Conservation (phyloP, 1,140 invertebrate species). For the Cydia pomonella region DNA sequence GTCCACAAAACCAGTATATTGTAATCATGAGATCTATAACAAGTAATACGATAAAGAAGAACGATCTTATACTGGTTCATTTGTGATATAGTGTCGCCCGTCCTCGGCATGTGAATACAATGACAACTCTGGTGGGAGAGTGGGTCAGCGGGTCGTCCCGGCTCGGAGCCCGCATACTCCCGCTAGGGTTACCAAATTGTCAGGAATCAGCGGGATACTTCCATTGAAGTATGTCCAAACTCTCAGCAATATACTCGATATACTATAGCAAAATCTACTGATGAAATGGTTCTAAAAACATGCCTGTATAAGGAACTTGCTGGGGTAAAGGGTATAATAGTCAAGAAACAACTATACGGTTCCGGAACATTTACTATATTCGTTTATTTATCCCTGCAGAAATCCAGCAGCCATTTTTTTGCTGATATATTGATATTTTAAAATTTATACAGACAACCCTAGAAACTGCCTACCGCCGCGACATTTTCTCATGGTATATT, state of each 20-base stretch:
- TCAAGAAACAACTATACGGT: too few species aligned
- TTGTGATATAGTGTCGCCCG: background rate
- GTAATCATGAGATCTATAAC: background rate
- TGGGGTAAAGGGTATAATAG: too few species aligned
- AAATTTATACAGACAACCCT: too few species aligned
- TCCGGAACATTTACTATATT: too few species aligned
- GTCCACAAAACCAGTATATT: background rate
- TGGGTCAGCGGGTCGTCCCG: conserved; percentile 68
- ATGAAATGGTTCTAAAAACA: too few species aligned
- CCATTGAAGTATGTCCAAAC: too few species aligned
- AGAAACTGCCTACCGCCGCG: background rate
- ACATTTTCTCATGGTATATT: conserved; percentile 52
- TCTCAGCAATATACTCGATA: too few species aligned
- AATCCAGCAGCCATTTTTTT: too few species aligned
- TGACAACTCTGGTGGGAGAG: conserved; percentile 39
- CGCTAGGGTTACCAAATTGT: conserved; percentile 33
- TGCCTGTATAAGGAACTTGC: too few species aligned
- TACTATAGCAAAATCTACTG: too few species aligned
- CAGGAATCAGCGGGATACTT: background rate
- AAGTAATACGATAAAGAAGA: background rate
- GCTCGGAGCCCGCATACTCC: conserved; percentile 46
- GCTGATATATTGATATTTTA: too few species aligned
- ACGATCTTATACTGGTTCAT: background rate
- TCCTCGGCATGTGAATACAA: background rate
- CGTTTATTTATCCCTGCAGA: too few species aligned